Evolutionary conservation across 2,888 invertebrate species (phyloP), one percentile per base, ranked within the genome.

Genomic region (Drosophila tripunctata): DNA sequence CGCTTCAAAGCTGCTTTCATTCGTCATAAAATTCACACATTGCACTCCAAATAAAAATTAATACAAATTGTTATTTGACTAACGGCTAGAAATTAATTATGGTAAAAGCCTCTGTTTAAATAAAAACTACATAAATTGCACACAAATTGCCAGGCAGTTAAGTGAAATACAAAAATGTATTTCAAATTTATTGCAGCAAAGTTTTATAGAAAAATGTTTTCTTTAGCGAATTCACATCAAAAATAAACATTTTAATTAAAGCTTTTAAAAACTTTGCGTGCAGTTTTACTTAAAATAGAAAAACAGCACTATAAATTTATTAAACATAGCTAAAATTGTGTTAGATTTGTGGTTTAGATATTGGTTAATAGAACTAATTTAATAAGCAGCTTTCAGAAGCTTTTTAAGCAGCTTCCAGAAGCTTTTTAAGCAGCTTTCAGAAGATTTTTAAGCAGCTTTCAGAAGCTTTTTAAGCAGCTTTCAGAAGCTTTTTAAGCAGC

Each of bases 1-100:
- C 14, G 22, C 38, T 63, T 50, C 40, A 54, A 68, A 64, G 73
- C 69, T 50, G 36, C 54, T 43, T 38, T 33, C 27, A 47, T 50
- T 47, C 35, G 15, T 17, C 35, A 15, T 30, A 15, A 30, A 38
- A 30, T 12, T 55, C 55, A 47, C 24, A 15, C 36, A 40, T 27
- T 22, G 19, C 44, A 45, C 36, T 12, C 30, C n/a, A n/a, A 35
- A 60, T 55, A 3, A 43, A n/a, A 61, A 71, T 47, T 30, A 38
- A 66, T 36, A 30, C 8, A 70, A 56, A 40, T 51, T 24, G 10
- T n/a, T 35, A 30, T 45, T 44, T 33, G 21, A 33, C 27, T 12
- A 45, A 17, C 33, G 10, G 31, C 24, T 15, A 12, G 10, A n/a
- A 40, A 44, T 48, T 48, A 52, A 70, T 44, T 35, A 22, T 6